Percentiles rank a stretch among this genome's conserved stretches.
These are phyloP conservation scores for Sula dactylatra DNA, from an alignment of 2,113 vertebrate species.

Conservation along the genomic window DNA sequence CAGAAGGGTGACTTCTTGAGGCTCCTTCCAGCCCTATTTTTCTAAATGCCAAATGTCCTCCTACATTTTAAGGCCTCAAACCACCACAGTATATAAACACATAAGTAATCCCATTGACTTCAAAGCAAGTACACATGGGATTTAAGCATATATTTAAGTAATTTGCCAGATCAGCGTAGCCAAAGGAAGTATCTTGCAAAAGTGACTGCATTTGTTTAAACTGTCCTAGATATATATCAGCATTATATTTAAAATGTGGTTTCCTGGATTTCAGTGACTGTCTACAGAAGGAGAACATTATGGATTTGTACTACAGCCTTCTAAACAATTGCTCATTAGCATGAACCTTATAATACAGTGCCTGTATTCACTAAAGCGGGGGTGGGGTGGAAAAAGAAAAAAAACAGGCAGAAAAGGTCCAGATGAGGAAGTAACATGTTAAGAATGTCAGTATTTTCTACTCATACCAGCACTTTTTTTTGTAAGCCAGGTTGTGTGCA, in stretches of 20 bases:
- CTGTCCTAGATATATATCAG: not conserved
- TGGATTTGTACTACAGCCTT: not conserved
- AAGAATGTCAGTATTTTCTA: not conserved
- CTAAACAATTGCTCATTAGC: not conserved
- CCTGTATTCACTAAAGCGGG: not conserved
- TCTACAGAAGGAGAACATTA: not conserved
- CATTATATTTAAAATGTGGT: conserved; percentile 24
- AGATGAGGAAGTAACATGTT: not conserved
- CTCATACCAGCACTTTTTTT: not conserved
- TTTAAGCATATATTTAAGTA: not conserved
- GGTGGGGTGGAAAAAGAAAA: rapidly evolving
- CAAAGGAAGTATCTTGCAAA: conserved; percentile 1
- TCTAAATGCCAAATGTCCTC: not conserved
- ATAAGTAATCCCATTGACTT: conserved; percentile 29
- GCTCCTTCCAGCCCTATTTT: not conserved
- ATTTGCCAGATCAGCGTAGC: not conserved
- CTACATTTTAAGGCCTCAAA: not conserved
- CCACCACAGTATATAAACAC: not conserved
- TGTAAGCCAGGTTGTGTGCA: not conserved
- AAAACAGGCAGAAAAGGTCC: not conserved
- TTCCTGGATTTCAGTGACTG: conserved; percentile 10
- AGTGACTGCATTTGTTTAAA: conserved; percentile 23
- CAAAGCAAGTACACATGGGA: conserved; percentile 1
- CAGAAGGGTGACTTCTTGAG: not conserved
- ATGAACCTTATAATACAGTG: not conserved